Percentiles rank a stretch among this genome's conserved stretches.
These are phyloP conservation scores for Tethya wilhelma DNA, from an alignment of 37 sponge, comb jelly and placozoan genomes.

Conservation along the genomic window DNA sequence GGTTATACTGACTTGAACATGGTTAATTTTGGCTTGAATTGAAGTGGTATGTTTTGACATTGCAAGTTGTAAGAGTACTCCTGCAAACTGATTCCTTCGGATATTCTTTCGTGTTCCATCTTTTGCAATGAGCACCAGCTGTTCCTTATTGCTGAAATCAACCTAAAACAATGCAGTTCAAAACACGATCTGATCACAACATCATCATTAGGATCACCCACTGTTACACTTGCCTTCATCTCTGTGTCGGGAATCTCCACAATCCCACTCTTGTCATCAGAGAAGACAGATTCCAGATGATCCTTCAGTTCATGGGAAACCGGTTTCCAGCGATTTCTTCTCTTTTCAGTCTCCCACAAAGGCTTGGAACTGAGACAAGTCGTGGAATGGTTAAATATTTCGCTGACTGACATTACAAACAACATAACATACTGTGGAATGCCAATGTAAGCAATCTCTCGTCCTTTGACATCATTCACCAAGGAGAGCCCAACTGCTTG, in stretches of 20 bases:
- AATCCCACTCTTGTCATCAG: not conserved
- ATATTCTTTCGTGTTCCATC: conserved; percentile 17
- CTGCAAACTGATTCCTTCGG: conserved; percentile 53
- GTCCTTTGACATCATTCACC: conserved; percentile 69
- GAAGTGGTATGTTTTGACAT: conserved; percentile 15
- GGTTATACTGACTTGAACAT: conserved; percentile 45
- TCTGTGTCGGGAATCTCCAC: conserved; percentile 12
- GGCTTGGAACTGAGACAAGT: conserved; percentile 37
- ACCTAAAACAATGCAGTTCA: conserved; percentile 13
- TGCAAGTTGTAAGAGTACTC: conserved; percentile 28
- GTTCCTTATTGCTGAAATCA: conserved; percentile 11
- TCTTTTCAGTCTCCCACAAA: conserved; percentile 65
- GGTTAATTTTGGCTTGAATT: conserved; percentile 33
- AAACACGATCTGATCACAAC: not conserved
- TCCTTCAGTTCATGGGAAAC: conserved; percentile 30
- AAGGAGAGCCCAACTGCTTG: conserved; percentile 64
- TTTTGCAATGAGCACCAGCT: conserved; percentile 1
- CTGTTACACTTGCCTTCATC: not conserved
- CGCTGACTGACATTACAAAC: not conserved
- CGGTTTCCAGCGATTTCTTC: conserved; percentile 33
- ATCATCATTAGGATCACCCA: not conserved
- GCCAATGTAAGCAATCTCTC: conserved; percentile 72
- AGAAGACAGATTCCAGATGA: conserved; percentile 22
- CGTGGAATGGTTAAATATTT: not conserved
- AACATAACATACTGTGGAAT: conserved; percentile 54